Evolutionary conservation across 2,797 vertebrate species (phyloP).

Genomic region (Gallirallus australis): DNA sequence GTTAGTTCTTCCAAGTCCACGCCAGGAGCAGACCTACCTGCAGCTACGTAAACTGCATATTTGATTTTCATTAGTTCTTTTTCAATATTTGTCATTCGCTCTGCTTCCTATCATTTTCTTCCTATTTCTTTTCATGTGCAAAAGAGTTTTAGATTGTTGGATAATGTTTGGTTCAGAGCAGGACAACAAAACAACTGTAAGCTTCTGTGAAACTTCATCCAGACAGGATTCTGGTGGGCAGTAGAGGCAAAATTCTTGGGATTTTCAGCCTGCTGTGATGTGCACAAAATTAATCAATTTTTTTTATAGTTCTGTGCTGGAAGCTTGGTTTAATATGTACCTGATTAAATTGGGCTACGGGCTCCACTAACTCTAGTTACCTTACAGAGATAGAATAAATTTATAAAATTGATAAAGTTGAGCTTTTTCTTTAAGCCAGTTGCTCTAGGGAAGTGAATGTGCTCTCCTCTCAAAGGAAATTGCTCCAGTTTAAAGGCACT

Average conservation of each 20-base stretch:
- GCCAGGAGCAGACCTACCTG: background rate
- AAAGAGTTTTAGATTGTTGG: background rate
- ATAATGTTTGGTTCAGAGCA: background rate
- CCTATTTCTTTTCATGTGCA: background rate
- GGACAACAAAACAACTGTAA: background rate
- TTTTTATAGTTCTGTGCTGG: background rate
- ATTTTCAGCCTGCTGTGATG: background rate
- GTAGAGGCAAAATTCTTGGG: background rate
- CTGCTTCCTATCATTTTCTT: background rate
- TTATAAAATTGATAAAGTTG: background rate
- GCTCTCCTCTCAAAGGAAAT: background rate
- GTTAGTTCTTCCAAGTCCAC: background rate
- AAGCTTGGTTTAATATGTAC: background rate
- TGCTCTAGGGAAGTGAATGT: background rate
- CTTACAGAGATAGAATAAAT: background rate
- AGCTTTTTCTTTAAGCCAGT: background rate
- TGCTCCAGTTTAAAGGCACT: background rate
- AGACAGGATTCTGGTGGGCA: background rate
- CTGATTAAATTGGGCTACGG: background rate
- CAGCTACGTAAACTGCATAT: rapidly evolving
- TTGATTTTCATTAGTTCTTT: background rate
- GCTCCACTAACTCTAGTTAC: background rate
- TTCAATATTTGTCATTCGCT: background rate
- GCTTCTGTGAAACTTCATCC: background rate
- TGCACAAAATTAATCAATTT: background rate